Conservation (phyloP, 2,888 invertebrate species). For the Tenthredo distinguenda region DNA sequence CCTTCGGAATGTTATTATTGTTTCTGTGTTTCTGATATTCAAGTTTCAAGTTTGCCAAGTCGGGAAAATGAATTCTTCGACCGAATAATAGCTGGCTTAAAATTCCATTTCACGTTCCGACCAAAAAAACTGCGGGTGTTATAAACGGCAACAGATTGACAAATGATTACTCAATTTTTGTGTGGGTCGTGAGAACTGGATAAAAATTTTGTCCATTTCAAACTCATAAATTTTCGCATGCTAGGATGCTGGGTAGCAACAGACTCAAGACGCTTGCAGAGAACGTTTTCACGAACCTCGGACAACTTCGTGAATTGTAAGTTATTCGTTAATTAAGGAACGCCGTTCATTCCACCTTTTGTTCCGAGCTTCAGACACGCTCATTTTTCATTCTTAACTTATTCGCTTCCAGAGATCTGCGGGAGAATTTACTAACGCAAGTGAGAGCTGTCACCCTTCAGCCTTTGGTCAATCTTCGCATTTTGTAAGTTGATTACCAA, state of each 20-base stretch:
- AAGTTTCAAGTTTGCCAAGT: background rate
- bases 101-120: background rate
- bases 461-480: conserved; percentile 76
- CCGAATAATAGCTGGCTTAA: background rate
- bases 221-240: background rate
- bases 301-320: conserved; percentile 54
- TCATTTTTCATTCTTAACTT: background rate
- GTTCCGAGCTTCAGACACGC: background rate
- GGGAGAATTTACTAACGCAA: conserved; percentile 77
- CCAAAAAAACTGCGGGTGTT: background rate
- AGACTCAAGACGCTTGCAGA: conserved; percentile 70
- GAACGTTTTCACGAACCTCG: conserved; percentile 53
- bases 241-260: conserved; percentile 64
- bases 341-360: conserved; percentile 15
- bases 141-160: background rate
- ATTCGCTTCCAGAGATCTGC: conserved; percentile 77
- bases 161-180: background rate
- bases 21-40: background rate
- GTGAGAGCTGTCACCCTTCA: conserved; percentile 75
- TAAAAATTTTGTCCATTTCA: background rate
- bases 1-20: background rate
- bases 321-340: conserved; percentile 46
- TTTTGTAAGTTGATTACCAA: conserved; percentile 76
- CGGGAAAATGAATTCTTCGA: background rate
- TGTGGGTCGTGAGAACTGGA: background rate